Evolutionary conservation across 1,140 invertebrate genomes (phyloP), one percentile per base, ranked within the genome.

Genomic region (Calliopsis andreniformis): DNA sequence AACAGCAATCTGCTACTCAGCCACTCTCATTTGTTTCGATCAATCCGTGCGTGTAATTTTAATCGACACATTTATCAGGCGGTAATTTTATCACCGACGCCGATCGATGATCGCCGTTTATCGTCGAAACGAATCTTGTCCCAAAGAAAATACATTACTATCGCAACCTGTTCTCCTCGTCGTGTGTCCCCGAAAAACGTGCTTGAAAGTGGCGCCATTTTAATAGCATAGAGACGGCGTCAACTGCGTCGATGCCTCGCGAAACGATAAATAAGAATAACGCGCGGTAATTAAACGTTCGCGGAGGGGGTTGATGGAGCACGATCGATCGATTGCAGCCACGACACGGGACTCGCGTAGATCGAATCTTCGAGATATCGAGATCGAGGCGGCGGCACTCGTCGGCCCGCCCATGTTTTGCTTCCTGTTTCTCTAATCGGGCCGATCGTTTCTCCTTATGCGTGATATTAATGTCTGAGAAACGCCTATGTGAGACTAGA

Each of bases 261-360:
- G 69, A 28, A 70, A 73, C 76, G 73, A 72, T 80, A 77, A 86
- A 84, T 82, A 84, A 85, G 66, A 86, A 80, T 80, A 82, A 85
- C 80, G 66, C 67, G 70, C 66, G 79, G 80, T 87, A 86, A 85
- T 86, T 83, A 86, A n/a, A 82, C 81, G 53, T 79, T 78, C 39
- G 23, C 42, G 47, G 68, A 51, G 30, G 14, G 69, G 75, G 67
- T 71, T 39, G 61, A 45, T 58, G 61, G 70, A 70, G 49, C 30
- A 25, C 63, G 77, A 86, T 84, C 78, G 77, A 80, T 78, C 70
- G 70, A 82, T 78, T 51, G 76, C 45, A 61, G 32, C 32, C 53
- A 32, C 63, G 32, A 35, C 39, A 43, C 59, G 42, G 56, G 35
- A 55, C 49, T 59, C 67, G 47, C 23, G 28, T 8, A 39, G 82